These are phyloP conservation scores for Spinibarbus caldwelli DNA, from an alignment of 2,797 vertebrate genomes.

Conservation along the genomic window DNA sequence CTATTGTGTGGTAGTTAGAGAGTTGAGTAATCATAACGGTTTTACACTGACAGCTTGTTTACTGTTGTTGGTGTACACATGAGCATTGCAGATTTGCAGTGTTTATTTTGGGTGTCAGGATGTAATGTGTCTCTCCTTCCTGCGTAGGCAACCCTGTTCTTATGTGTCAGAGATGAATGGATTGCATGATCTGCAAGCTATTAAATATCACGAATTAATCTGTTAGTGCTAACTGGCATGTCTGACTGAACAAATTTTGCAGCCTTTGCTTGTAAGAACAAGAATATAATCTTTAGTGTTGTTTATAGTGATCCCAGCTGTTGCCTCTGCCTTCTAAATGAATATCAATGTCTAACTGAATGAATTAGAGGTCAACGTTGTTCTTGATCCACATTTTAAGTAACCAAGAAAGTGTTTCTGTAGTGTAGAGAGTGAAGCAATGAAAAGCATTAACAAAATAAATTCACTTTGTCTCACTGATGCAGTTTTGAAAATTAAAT, in stretches of 20 bases:
- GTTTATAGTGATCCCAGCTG: not conserved
- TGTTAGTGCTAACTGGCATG: not conserved
- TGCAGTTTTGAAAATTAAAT: not conserved
- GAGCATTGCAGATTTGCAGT: slow-evolving; percentile 14
- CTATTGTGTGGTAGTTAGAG: not conserved
- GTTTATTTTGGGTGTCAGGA: slow-evolving; percentile 35
- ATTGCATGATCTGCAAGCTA: slow-evolving; percentile 20
- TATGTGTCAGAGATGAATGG: not conserved
- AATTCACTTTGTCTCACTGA: not conserved
- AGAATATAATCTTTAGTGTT: not conserved
- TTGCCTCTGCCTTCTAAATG: not conserved
- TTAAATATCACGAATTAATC: slow-evolving; percentile 15
- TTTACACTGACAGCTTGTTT: slow-evolving; percentile 42
- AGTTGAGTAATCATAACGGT: not conserved
- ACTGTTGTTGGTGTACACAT: slow-evolving; percentile 55
- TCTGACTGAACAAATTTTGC: not conserved
- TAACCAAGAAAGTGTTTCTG: not conserved
- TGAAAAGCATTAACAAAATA: not conserved
- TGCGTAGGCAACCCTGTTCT: slow-evolving; percentile 10
- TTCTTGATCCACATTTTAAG: not conserved
- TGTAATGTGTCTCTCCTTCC: slow-evolving; percentile 13
- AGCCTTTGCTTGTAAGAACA: not conserved
- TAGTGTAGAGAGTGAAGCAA: not conserved
- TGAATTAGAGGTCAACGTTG: not conserved
- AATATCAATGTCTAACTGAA: not conserved